Evolutionary conservation across 2,888 invertebrate genomes (phyloP).

Genomic region (Bruchidius siliquastri): DNA sequence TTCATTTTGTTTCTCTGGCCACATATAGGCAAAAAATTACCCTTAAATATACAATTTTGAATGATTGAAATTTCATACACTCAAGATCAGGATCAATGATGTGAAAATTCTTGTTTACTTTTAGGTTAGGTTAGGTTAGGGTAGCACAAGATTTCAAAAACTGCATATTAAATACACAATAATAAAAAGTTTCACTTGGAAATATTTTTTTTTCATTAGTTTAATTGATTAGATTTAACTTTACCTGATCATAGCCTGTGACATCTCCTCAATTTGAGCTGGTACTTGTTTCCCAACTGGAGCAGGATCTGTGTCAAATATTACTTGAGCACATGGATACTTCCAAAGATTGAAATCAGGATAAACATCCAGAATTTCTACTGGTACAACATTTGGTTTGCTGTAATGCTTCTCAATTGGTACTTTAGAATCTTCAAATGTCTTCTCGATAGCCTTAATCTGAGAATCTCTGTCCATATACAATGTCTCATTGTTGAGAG

Average conservation of each 20-base stretch:
- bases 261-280: slow-evolving; percentile 94
- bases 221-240: slow-evolving; percentile 9
- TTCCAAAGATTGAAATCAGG: slow-evolving; percentile 98
- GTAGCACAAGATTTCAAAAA: too few species aligned
- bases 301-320: slow-evolving; percentile 97
- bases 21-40: too few species aligned
- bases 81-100: too few species aligned
- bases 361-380: slow-evolving; percentile 82
- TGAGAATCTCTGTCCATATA: slow-evolving; percentile 97
- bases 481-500: slow-evolving; percentile 79
- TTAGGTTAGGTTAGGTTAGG: too few species aligned
- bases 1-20: not conserved
- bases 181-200: too few species aligned
- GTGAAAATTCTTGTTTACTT: too few species aligned
- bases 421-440: slow-evolving; percentile 85
- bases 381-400: slow-evolving; percentile 89
- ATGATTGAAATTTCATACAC: too few species aligned
- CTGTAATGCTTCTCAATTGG: slow-evolving; percentile 90
- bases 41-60: too few species aligned
- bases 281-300: slow-evolving; percentile 81
- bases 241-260: slow-evolving; percentile 96
- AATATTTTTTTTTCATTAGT: too few species aligned
- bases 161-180: too few species aligned
- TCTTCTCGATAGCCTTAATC: slow-evolving; percentile 95
- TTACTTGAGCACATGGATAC: slow-evolving; percentile 95